A percentile compares a stretch with the other conserved stretches of the same genome.
Evolutionary conservation across 2,888 invertebrate species (phyloP).

Genomic region (Margaritifera margaritifera): DNA sequence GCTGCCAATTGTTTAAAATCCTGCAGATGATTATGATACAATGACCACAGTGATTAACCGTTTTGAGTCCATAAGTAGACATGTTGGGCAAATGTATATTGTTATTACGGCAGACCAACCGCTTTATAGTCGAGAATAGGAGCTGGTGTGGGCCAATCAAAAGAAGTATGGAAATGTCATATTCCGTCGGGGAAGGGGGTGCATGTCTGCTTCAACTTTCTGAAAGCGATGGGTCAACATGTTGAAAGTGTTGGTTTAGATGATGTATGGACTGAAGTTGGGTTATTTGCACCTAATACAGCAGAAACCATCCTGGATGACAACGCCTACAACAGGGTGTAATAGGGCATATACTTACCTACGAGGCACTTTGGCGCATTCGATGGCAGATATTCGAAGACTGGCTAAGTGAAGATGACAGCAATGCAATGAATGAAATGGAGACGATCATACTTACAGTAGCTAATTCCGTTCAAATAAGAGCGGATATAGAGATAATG

Average conservation of each 20-base stretch:
- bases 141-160: conserved; percentile 2
- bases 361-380: conserved; percentile 14
- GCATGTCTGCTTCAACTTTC: conserved; percentile 19
- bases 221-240: conserved; percentile 19
- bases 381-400: conserved; percentile 5
- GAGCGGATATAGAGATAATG: background rate
- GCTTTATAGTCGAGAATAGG: conserved; percentile 3
- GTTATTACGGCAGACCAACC: conserved; percentile 19
- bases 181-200: background rate
- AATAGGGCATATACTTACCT: conserved; percentile 17
- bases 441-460: background rate
- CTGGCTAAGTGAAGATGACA: background rate
- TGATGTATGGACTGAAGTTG: conserved; percentile 17
- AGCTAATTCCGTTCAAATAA: background rate
- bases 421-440: background rate
- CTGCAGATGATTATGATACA: conserved; percentile 26
- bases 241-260: conserved; percentile 16
- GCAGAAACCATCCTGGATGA: conserved; percentile 12
- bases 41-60: conserved; percentile 16
- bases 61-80: conserved; percentile 9
- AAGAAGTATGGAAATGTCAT: background rate
- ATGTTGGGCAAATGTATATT: conserved; percentile 15
- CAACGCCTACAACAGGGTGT: conserved; percentile 17
- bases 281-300: conserved; percentile 9
- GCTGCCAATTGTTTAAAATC: conserved; percentile 18